Evolutionary conservation across 35 echinoderm and acorn worm species (phyloP), one percentile per base, ranked within the genome.

Genomic region (Heliocidaris erythrogramma): DNA sequence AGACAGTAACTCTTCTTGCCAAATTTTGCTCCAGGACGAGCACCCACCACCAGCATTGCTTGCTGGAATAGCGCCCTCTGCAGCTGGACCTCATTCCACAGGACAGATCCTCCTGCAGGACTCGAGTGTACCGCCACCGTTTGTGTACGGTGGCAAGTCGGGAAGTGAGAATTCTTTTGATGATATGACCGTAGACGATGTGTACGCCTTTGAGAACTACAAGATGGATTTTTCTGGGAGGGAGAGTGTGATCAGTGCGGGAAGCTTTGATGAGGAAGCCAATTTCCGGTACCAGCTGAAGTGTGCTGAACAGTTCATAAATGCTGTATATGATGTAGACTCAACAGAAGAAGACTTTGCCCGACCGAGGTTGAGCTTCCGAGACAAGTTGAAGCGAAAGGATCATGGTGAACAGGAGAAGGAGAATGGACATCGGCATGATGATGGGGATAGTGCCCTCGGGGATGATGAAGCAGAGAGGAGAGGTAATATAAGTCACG

Each of bases 61-160:
- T 5, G 90, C 90, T 14, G 92, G 91, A 10, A 59, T 92, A 9
- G 91, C 91, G 50, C 87, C 87, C 11, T 7, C 87, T 89, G 87
- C 18, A 32, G 48, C 48, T 92, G 91, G 91, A 13, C 60, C 31
- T 27, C 61, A 85, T 17, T 49, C 93, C 71, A 85, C 92, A 0
- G 97, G 97, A 7, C 97, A 99, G 71, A 96, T 99, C 21, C 96
- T 99, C 32, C 94, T 99, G 4, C 98, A 99, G 71, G 98, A 99
- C 85, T 96, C 96, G 4, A 96, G 91, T 13, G 97, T 96, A 16
- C 98, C 98, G 0, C 98, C 98, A 18, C 94, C 94, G 13, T 99
- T 97, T 95, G 95, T 85, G 9, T 97, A 99, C 94, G 96, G 95
- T 87, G 95, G 94, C 12, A 94, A 92, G 13, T 88, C 91, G 27